Evolutionary conservation across 2,113 vertebrate species (phyloP).

Genomic region (Calonectris borealis): DNA sequence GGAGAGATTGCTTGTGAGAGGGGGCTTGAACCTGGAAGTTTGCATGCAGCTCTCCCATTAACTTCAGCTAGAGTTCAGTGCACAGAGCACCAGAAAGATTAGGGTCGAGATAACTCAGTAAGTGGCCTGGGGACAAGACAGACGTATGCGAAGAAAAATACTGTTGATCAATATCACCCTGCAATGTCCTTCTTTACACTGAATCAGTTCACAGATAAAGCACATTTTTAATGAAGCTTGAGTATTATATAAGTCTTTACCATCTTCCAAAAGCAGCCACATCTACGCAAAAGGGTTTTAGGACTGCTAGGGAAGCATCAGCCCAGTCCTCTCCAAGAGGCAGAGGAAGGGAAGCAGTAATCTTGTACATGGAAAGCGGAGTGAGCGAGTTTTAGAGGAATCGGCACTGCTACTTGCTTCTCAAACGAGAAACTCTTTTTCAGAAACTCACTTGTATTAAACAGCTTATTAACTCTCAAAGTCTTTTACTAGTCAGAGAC

Average conservation of each 20-base stretch:
- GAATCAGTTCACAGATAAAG: background rate
- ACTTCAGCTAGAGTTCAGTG: background rate
- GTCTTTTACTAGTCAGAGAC: background rate
- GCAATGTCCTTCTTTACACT: background rate
- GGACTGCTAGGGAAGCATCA: background rate
- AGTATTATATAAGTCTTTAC: background rate
- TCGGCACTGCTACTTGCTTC: background rate
- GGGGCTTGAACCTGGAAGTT: constrained; percentile 45
- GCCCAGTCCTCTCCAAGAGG: background rate
- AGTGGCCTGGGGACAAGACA: constrained; percentile 8
- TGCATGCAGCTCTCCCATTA: constrained; percentile 17
- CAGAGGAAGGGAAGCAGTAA: background rate
- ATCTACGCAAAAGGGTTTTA: background rate
- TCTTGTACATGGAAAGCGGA: background rate
- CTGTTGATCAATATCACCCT: background rate
- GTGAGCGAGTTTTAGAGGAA: background rate
- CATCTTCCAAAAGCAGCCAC: background rate
- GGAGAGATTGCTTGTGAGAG: background rate
- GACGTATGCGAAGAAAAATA: background rate
- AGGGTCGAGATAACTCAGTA: background rate
- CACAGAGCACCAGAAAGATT: background rate
- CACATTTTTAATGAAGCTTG: background rate
- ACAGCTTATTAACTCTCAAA: background rate
- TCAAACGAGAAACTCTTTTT: background rate
- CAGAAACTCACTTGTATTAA: background rate